Evolutionary conservation across 1,140 invertebrate genomes (phyloP).

Genomic region (Antheraea mylitta): DNA sequence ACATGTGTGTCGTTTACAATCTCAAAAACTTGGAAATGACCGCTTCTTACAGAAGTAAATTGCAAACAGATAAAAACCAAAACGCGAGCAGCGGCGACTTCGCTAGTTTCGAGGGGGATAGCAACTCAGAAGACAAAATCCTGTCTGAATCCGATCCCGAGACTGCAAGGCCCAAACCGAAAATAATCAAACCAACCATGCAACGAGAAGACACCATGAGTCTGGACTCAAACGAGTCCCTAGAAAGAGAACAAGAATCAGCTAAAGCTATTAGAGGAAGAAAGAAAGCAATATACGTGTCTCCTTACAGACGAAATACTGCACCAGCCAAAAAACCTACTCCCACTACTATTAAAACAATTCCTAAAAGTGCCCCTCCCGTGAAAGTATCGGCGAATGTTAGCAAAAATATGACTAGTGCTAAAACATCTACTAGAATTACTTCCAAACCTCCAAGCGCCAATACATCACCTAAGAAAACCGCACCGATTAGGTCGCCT

Average conservation of each 20-base stretch:
- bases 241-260: slow-evolving; percentile 55
- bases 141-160: slow-evolving; percentile 70
- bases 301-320: slow-evolving; percentile 76
- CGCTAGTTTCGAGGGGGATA: slow-evolving; percentile 74
- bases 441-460: slow-evolving; percentile 41
- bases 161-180: slow-evolving; percentile 71
- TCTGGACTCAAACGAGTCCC: slow-evolving; percentile 65
- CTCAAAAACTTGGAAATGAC: slow-evolving; percentile 76
- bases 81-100: slow-evolving; percentile 61
- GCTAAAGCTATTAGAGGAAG: slow-evolving; percentile 87
- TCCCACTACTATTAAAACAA: slow-evolving; percentile 30
- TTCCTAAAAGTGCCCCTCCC: slow-evolving; percentile 35
- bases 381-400: slow-evolving; percentile 38
- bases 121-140: slow-evolving; percentile 75
- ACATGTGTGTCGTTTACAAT: slow-evolving; percentile 73
- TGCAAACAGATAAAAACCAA: slow-evolving; percentile 42
- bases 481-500: slow-evolving; percentile 44
- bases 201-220: slow-evolving; percentile 47
- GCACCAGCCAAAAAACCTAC: slow-evolving; percentile 48
- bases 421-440: slow-evolving; percentile 46
- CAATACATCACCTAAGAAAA: slow-evolving; percentile 59
- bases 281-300: slow-evolving; percentile 86
- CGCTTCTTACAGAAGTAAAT: slow-evolving; percentile 57
- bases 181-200: slow-evolving; percentile 80
- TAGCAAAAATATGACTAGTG: slow-evolving; percentile 44